phyloP scores from a whole-genome alignment of 2,797 vertebrate species.

The Anguilla pacifica region DNA sequence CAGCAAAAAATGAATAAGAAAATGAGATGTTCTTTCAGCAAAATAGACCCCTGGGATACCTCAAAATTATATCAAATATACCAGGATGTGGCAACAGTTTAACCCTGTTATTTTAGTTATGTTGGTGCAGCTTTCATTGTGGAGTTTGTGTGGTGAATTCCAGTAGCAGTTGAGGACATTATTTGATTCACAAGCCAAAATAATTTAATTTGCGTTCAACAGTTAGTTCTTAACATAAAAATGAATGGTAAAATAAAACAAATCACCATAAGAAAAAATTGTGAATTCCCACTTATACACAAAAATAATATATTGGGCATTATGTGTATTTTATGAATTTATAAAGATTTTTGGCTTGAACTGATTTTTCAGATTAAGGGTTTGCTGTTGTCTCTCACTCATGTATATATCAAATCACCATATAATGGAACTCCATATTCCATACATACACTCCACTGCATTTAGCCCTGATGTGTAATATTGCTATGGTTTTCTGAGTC shows the following conservation, averaged over 20 bases:
- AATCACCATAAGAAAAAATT: not conserved
- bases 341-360: not conserved
- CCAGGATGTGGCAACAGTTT: not conserved
- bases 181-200: not conserved
- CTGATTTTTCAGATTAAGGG: not conserved
- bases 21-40: not conserved
- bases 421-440: not conserved
- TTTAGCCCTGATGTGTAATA: not conserved
- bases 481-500: not conserved
- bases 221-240: not conserved
- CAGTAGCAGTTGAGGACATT: not conserved
- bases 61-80: constrained; percentile 15
- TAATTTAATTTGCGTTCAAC: not conserved
- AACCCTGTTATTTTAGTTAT: not conserved
- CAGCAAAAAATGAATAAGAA: constrained; percentile 2
- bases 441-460: not conserved
- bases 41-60: not conserved
- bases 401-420: too few species aligned
- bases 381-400: not conserved
- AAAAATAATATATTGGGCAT: not conserved
- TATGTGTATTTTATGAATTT: not conserved
- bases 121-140: not conserved
- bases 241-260: not conserved
- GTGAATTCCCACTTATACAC: not conserved
- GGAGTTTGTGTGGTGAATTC: not conserved